phyloP scores from a whole-genome alignment of 2,888 invertebrate genomes.

The Plusia festucae region DNA sequence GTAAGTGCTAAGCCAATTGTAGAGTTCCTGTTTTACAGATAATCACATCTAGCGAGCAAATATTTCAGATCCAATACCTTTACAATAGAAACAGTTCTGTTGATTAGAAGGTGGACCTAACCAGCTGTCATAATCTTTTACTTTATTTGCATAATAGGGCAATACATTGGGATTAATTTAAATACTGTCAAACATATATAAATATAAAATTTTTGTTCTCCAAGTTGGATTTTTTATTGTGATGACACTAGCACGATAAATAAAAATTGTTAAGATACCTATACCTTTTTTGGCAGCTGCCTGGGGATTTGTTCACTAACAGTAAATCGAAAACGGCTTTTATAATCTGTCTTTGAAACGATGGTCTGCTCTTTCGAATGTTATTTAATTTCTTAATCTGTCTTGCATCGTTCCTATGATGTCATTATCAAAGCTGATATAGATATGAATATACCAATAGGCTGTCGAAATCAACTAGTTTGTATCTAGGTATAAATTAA shows the following conservation, averaged over 20 bases:
- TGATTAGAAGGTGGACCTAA: slow-evolving; percentile 37
- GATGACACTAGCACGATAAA: slow-evolving; percentile 18
- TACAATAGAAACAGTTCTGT: slow-evolving; percentile 35
- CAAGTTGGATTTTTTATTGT: slow-evolving; percentile 17
- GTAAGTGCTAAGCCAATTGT: slow-evolving; percentile 6
- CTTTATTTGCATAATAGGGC: slow-evolving; percentile 54
- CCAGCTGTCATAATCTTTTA: slow-evolving; percentile 48
- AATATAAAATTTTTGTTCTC: slow-evolving; percentile 41
- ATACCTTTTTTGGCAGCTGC: slow-evolving; percentile 13
- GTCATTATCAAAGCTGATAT: too few relatives aligned
- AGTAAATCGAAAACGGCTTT: slow-evolving; percentile 17
- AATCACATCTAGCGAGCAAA: slow-evolving; percentile 7
- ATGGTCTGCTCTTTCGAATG: neutral
- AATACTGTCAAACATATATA: slow-evolving; percentile 53
- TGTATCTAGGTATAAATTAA: too few relatives aligned
- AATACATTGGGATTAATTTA: slow-evolving; percentile 56
- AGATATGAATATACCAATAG: too few relatives aligned
- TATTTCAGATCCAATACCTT: slow-evolving; percentile 20
- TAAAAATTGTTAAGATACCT: slow-evolving; percentile 18
- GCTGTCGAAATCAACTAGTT: too few relatives aligned
- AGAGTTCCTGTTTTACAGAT: neutral
- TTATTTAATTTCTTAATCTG: neutral
- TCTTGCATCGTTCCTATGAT: too few relatives aligned
- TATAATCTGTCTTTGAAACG: slow-evolving; percentile 1
- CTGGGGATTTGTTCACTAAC: slow-evolving; percentile 9